phyloP scores from a whole-genome alignment of 2,888 invertebrate genomes.

The Punctoribates punctum region DNA sequence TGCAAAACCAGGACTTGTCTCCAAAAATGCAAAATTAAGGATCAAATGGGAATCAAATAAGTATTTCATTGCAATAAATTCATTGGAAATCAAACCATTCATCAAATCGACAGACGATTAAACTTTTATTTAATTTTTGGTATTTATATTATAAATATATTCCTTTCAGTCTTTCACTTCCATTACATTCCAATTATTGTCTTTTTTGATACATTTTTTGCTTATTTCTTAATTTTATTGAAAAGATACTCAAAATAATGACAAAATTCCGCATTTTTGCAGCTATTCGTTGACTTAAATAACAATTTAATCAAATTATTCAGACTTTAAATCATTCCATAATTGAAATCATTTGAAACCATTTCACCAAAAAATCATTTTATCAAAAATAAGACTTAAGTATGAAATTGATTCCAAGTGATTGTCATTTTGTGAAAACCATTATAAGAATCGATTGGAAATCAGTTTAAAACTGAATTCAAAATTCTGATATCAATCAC shows the following conservation, averaged over 20 bases:
- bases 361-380: background rate
- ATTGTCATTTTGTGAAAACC: background rate
- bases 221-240: background rate
- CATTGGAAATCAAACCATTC: background rate
- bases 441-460: background rate
- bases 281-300: constrained; percentile 5
- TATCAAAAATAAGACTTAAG: background rate
- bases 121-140: background rate
- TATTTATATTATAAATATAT: background rate
- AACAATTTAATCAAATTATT: background rate
- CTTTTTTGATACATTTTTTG: background rate
- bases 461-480: background rate
- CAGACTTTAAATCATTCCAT: background rate
- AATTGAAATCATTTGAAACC: background rate
- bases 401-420: background rate
- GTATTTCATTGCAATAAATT: constrained; percentile 5
- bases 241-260: constrained; percentile 11
- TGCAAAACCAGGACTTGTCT: background rate
- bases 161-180: constrained; percentile 1
- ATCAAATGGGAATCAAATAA: background rate
- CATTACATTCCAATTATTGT: background rate
- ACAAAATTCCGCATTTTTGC: background rate
- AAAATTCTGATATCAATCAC: constrained; percentile 1
- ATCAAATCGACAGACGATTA: background rate
- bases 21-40: background rate